A percentile compares a stretch with the other conserved stretches of the same genome.
These are phyloP conservation scores for Liasis olivaceus DNA, from an alignment of 2,797 vertebrate species.

Conservation along the genomic window DNA sequence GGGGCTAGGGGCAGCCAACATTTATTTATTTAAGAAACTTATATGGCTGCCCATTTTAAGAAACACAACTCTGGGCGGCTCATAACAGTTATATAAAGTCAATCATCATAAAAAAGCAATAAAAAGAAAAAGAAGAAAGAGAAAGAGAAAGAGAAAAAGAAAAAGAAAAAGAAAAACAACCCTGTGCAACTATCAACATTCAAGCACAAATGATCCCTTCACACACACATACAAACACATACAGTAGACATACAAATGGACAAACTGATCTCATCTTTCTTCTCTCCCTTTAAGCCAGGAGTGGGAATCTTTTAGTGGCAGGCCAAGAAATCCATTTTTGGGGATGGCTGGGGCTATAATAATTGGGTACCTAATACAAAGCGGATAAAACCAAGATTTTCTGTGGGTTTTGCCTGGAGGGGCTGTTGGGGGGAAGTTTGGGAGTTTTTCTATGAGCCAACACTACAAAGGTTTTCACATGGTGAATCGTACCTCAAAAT, in stretches of 20 bases:
- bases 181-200: neutral
- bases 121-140: neutral
- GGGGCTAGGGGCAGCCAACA: neutral
- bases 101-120: neutral
- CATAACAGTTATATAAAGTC: neutral
- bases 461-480: neutral
- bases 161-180: neutral
- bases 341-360: neutral
- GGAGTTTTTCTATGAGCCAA: neutral
- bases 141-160: neutral
- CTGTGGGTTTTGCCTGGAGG: neutral
- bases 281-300: neutral
- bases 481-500: neutral
- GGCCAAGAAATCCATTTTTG: neutral
- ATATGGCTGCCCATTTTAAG: neutral
- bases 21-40: neutral
- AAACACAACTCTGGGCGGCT: neutral
- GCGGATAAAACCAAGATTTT: neutral
- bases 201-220: neutral
- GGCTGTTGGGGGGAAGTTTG: neutral
- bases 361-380: neutral
- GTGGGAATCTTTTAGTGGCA: neutral
- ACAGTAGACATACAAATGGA: neutral
- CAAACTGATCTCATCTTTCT: neutral
- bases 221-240: neutral